These are phyloP conservation scores for Drosophila mimica DNA, from an alignment of 2,888 invertebrate species.

Conservation along the genomic window DNA sequence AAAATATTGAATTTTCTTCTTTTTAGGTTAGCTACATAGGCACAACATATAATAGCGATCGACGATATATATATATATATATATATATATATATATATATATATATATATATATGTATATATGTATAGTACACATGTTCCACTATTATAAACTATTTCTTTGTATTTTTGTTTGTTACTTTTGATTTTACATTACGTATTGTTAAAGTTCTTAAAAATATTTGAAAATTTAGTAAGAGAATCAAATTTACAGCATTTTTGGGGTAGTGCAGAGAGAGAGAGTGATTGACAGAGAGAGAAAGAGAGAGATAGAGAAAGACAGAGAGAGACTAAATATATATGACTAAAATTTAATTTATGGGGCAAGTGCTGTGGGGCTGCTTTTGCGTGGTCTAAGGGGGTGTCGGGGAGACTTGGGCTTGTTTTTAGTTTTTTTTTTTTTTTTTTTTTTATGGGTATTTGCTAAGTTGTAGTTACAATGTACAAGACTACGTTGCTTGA, in stretches of 20 bases:
- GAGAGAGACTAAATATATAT: slow-evolving; percentile 23
- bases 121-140: slow-evolving; percentile 44
- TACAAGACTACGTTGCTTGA: slow-evolving; percentile 68
- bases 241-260: slow-evolving; percentile 3
- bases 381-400: slow-evolving; percentile 15
- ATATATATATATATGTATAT: slow-evolving; percentile 35
- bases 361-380: slow-evolving; percentile 49
- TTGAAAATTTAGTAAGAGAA: slow-evolving; percentile 1
- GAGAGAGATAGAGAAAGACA: not conserved
- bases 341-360: slow-evolving; percentile 43
- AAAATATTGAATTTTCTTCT: slow-evolving; percentile 46
- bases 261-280: slow-evolving; percentile 4
- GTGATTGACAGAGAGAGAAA: not conserved
- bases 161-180: slow-evolving; percentile 6
- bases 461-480: slow-evolving; percentile 62
- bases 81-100: slow-evolving; percentile 31
- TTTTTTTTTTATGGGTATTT: not conserved
- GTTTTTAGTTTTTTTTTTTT: not conserved
- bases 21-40: slow-evolving; percentile 49
- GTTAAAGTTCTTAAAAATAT: slow-evolving; percentile 19
- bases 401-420: not conserved
- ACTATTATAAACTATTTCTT: slow-evolving; percentile 38
- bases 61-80: slow-evolving; percentile 39
- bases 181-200: slow-evolving; percentile 38
- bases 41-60: slow-evolving; percentile 62